phyloP scores from a whole-genome alignment of 35 echinoderm and acorn worm genomes.

The Apostichopus parvimensis region DNA sequence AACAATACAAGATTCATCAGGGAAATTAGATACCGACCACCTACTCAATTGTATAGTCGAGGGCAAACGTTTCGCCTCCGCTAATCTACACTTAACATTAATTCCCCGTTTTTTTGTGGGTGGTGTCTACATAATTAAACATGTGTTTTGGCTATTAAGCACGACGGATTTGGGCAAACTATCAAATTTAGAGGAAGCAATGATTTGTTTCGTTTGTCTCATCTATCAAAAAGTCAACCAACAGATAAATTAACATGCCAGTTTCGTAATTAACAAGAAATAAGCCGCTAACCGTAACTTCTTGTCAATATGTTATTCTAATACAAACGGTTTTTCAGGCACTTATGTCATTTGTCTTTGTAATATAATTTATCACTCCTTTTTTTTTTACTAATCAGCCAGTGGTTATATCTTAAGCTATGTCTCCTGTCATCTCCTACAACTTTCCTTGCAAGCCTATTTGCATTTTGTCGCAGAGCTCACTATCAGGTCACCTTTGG shows the following conservation, averaged over 20 bases:
- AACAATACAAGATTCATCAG: too few relatives aligned
- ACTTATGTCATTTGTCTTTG: too few relatives aligned
- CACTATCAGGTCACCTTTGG: too few relatives aligned
- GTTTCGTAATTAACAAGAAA: not conserved
- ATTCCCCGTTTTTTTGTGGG: not conserved
- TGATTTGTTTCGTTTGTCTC: not conserved
- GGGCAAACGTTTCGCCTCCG: not conserved
- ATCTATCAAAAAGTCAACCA: not conserved
- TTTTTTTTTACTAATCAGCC: too few relatives aligned
- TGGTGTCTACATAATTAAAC: not conserved
- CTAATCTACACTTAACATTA: not conserved
- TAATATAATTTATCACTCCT: too few relatives aligned
- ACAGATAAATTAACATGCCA: not conserved
- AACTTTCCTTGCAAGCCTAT: too few relatives aligned
- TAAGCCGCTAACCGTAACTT: too few relatives aligned
- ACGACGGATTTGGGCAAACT: not conserved
- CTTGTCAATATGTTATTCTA: too few relatives aligned
- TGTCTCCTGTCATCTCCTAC: too few relatives aligned
- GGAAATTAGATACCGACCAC: not conserved
- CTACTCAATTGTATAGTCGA: not conserved
- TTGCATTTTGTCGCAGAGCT: too few relatives aligned
- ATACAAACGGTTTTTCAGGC: too few relatives aligned
- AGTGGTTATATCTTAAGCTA: too few relatives aligned
- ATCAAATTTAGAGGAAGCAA: not conserved
- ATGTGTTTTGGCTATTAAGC: not conserved